phyloP scores from a whole-genome alignment of 64 coral and sea anemone genomes.

The Anthopleura sola region DNA sequence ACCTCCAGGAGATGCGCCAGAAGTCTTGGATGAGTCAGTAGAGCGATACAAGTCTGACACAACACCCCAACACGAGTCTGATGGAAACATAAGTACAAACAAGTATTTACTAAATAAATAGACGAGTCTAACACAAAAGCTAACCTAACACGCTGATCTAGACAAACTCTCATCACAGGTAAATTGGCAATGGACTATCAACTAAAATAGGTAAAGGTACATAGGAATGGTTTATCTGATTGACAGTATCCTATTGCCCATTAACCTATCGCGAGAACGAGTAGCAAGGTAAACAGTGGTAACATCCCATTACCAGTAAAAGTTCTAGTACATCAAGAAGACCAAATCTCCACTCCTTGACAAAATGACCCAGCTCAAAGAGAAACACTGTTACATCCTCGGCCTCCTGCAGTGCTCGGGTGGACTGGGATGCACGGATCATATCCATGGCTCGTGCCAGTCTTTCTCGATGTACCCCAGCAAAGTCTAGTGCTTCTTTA shows the following conservation, averaged over 20 bases:
- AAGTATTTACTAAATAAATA: not conserved
- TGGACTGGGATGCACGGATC: constrained; percentile 58
- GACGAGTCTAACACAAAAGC: too few species aligned
- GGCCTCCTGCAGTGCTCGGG: constrained; percentile 56
- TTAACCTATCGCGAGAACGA: too few species aligned
- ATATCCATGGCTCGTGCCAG: constrained; percentile 64
- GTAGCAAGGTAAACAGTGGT: too few species aligned
- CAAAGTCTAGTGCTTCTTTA: constrained; percentile 92
- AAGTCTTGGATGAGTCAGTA: constrained; percentile 80
- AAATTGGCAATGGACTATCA: too few species aligned
- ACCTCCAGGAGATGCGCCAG: constrained; percentile 96
- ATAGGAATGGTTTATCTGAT: too few species aligned
- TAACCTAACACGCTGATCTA: too few species aligned
- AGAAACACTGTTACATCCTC: constrained; percentile 87
- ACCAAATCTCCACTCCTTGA: constrained; percentile 77
- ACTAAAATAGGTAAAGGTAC: too few species aligned
- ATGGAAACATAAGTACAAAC: not conserved
- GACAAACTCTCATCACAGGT: too few species aligned
- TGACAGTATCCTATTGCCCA: too few species aligned
- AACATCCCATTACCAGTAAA: constrained; percentile 36
- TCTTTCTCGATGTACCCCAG: constrained; percentile 85
- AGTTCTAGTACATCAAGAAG: constrained; percentile 74
- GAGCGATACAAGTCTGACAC: constrained; percentile 85
- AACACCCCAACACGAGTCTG: constrained; percentile 66
- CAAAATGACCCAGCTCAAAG: constrained; percentile 74